These are phyloP conservation scores for Mechanitis messenoides DNA, from an alignment of 2,888 invertebrate genomes.

Conservation along the genomic window DNA sequence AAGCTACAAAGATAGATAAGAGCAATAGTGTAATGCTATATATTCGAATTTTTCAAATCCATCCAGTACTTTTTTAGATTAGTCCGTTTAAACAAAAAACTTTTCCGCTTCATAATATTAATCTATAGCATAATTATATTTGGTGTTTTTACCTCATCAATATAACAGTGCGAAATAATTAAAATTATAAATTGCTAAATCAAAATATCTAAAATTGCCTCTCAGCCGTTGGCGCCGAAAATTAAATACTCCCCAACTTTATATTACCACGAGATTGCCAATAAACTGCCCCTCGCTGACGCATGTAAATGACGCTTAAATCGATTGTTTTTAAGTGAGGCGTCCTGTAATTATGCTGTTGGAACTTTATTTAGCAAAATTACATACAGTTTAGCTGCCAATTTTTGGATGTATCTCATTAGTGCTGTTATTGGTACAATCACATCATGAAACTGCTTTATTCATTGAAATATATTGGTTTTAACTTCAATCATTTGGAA, in stretches of 20 bases:
- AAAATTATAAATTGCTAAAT: constrained; percentile 9
- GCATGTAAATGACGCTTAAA: constrained; percentile 48
- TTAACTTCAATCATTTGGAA: background rate
- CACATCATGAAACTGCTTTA: too few species aligned
- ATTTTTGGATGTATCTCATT: background rate
- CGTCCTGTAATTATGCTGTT: constrained; percentile 21
- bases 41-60: too few species aligned
- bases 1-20: too few species aligned
- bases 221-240: constrained; percentile 39
- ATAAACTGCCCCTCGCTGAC: constrained; percentile 45
- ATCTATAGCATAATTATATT: too few species aligned
- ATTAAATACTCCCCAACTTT: constrained; percentile 66
- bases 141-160: background rate
- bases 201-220: constrained; percentile 7
- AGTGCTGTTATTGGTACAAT: background rate
- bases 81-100: too few species aligned
- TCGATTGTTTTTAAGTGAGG: constrained; percentile 42
- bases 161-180: constrained; percentile 5
- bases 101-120: too few species aligned
- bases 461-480: constrained; percentile 6
- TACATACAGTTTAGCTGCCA: constrained; percentile 3
- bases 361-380: constrained; percentile 15
- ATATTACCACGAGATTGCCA: constrained; percentile 73
- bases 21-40: too few species aligned
- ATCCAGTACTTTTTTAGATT: too few species aligned